These are phyloP conservation scores for Euclidia mi DNA, from an alignment of 2,888 invertebrate species.

Conservation along the genomic window DNA sequence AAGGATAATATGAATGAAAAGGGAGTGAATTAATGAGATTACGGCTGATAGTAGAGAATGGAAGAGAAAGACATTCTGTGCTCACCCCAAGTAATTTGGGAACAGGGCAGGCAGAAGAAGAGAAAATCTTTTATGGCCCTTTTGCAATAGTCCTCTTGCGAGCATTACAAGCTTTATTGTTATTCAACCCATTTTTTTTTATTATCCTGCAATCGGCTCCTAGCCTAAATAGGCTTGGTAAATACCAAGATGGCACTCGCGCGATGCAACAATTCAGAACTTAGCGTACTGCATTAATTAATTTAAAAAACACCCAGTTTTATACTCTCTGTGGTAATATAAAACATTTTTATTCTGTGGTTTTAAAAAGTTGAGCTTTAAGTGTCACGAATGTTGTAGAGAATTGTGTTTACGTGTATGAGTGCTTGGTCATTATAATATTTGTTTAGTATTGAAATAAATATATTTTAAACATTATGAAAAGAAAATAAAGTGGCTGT, in stretches of 20 bases:
- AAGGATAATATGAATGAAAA: too few species aligned
- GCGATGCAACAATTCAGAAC: constrained; percentile 31
- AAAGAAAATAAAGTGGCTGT: too few species aligned
- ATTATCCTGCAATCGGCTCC: constrained; percentile 7
- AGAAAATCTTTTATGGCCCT: too few species aligned
- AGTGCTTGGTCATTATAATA: neutral
- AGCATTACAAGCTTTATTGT: too few species aligned
- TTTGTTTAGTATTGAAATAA: neutral
- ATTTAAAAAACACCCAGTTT: constrained; percentile 41
- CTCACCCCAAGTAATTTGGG: too few species aligned
- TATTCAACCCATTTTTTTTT: too few species aligned
- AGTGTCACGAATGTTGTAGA: constrained; percentile 14
- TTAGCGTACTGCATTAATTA: constrained; percentile 27
- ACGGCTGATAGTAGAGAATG: too few species aligned
- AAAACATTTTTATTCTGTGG: constrained; percentile 24
- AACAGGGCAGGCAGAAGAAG: too few species aligned
- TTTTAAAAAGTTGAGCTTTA: constrained; percentile 16
- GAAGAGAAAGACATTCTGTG: too few species aligned
- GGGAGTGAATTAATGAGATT: too few species aligned
- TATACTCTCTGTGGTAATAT: constrained; percentile 24
- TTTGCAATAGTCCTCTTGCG: too few species aligned
- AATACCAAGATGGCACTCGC: constrained; percentile 27
- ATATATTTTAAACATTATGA: too few species aligned
- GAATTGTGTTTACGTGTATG: neutral
- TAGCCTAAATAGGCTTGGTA: constrained; percentile 19